Evolutionary conservation across 2,797 vertebrate genomes (phyloP).

Genomic region (Schizopygopsis pylzovi): DNA sequence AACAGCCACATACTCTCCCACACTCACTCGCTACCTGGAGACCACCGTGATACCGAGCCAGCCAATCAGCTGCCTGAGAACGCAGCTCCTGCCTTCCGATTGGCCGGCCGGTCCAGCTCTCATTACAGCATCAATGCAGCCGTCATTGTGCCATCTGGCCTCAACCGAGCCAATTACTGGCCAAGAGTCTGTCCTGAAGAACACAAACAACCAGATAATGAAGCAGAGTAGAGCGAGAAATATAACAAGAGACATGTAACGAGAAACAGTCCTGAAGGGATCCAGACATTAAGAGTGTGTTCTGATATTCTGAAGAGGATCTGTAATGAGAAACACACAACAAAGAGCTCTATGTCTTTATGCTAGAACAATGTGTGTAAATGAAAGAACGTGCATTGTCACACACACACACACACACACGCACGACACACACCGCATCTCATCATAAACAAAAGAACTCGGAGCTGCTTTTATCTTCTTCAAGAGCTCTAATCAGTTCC

Average conservation of each 20-base stretch:
- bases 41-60: slow-evolving; percentile 70
- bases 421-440: background rate
- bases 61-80: slow-evolving; percentile 77
- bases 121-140: slow-evolving; percentile 71
- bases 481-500: slow-evolving; percentile 45
- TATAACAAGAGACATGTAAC: slow-evolving; percentile 45
- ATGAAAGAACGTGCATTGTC: background rate
- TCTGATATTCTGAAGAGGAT: background rate
- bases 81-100: slow-evolving; percentile 66
- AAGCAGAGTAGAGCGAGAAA: slow-evolving; percentile 62
- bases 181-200: slow-evolving; percentile 66
- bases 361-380: slow-evolving; percentile 9
- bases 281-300: background rate
- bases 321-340: slow-evolving; percentile 20
- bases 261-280: slow-evolving; percentile 36
- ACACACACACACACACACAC: no score
- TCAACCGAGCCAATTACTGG: slow-evolving; percentile 72
- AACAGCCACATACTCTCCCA: slow-evolving; percentile 67
- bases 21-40: slow-evolving; percentile 81
- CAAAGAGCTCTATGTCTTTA: background rate
- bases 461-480: slow-evolving; percentile 45
- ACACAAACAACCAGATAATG: slow-evolving; percentile 65
- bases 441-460: slow-evolving; percentile 34
- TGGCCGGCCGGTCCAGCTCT: slow-evolving; percentile 70
- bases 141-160: slow-evolving; percentile 75